phyloP scores from a whole-genome alignment of 2,797 vertebrate species.

The Lepilemur ruficaudatus region DNA sequence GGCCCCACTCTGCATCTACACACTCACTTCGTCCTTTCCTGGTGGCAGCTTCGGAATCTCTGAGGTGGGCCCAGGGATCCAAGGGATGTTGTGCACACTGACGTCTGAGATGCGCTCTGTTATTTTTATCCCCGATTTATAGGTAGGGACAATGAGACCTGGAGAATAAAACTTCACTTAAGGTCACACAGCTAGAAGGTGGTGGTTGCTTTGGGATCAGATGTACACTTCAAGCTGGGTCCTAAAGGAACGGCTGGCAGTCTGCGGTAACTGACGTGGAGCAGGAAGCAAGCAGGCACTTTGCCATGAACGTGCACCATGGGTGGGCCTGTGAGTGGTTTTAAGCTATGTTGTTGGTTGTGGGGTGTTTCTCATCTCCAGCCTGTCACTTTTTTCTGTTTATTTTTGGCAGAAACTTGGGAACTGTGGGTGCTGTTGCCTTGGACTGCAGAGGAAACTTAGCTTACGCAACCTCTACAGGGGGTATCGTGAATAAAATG shows the following conservation, averaged over 20 bases:
- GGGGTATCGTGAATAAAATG: conserved; percentile 90
- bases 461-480: conserved; percentile 88
- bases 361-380: not conserved
- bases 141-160: not conserved
- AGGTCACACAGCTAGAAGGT: not conserved
- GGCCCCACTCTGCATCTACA: not conserved
- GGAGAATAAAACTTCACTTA: not conserved
- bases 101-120: not conserved
- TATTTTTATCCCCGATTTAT: not conserved
- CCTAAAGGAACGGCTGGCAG: not conserved
- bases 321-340: not conserved
- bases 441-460: conserved; percentile 86
- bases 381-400: not conserved
- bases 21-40: not conserved
- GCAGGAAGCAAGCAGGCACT: not conserved
- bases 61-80: not conserved
- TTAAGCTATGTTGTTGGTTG: rapidly evolving
- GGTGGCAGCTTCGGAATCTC: not conserved
- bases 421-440: conserved; percentile 87
- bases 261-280: not conserved
- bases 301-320: rapidly evolving
- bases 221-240: not conserved
- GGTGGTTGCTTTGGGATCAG: not conserved
- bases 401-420: conserved; percentile 83
- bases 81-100: rapidly evolving